These are phyloP conservation scores for Psilopsiagon aymara DNA, from an alignment of 2,113 vertebrate genomes.

Conservation along the genomic window DNA sequence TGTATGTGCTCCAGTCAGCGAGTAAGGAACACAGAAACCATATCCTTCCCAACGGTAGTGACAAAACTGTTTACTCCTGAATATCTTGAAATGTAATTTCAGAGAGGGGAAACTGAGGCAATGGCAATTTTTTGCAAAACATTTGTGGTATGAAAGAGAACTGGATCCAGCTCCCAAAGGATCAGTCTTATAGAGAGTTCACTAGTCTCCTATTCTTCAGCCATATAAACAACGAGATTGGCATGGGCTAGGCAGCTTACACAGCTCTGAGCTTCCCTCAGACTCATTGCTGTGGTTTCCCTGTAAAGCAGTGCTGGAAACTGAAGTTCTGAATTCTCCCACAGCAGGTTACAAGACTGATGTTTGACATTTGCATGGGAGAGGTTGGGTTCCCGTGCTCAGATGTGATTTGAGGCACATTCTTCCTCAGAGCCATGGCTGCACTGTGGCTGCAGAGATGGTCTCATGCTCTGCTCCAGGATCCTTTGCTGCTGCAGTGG, in stretches of 20 bases:
- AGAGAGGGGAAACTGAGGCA: neutral
- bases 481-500: accelerated
- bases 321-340: neutral
- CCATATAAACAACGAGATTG: neutral
- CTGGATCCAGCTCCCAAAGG: neutral
- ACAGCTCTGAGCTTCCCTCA: neutral
- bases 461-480: neutral
- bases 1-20: neutral
- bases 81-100: neutral
- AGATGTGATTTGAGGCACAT: neutral
- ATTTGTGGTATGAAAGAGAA: neutral
- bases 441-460: neutral
- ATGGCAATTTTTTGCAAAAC: neutral
- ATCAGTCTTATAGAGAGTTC: neutral
- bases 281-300: neutral
- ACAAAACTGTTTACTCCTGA: neutral
- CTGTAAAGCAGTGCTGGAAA: neutral
- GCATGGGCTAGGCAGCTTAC: neutral
- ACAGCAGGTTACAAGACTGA: neutral
- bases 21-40: neutral
- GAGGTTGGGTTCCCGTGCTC: neutral
- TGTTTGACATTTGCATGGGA: accelerated
- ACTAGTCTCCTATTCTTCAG: neutral
- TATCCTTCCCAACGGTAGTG: neutral
- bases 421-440: neutral